Evolutionary conservation across 2,113 vertebrate species (phyloP), one percentile per base, ranked within the genome.

Genomic region (Pycnonotus jocosus): DNA sequence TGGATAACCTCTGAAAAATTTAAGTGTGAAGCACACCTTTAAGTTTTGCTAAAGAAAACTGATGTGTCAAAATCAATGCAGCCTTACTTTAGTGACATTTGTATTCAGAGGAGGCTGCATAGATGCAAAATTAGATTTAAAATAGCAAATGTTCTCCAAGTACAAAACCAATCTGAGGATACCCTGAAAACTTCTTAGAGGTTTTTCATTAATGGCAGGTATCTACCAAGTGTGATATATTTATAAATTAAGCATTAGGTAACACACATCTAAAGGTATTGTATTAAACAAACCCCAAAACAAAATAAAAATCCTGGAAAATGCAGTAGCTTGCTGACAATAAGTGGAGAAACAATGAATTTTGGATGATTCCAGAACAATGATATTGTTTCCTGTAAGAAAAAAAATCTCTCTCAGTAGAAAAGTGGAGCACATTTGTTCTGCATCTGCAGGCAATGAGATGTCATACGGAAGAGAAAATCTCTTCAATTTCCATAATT

Each of bases 371-470:
- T 37, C 16, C 61, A 86, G 35, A 95, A 66, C 37, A 73, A n/a
- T 53, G 50, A 30, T 66, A 77, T 86, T 62, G 47, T 42, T 69
- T 89, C 71, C 73, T 64, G 4, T 58, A 83, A 93, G 83, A 94
- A 15, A 95, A 62, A 84, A 86, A 28, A 60, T 40, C 62, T 19
- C 45, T 48, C 76, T 94, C 38, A 56, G 24, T 25, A 57, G 69
- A 56, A 86, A 42, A 91, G 31, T 62, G 15, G 25, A 51, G 83
- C 64, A 37, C 12, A 81, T 79, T 92, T 91, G 16, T 62, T 97
- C 60, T 72, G 84, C 31, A 93, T 94, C 50, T 72, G 80, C 45
- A 96, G 86, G 88, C 74, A 96, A 72, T 40, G 10, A 77, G 24
- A 60, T 60, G 65, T 22, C 33, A 60, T 33, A 68, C 20, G 30